These are phyloP conservation scores for Seriola rivoliana DNA, from an alignment of 2,113 vertebrate species.

Conservation along the genomic window DNA sequence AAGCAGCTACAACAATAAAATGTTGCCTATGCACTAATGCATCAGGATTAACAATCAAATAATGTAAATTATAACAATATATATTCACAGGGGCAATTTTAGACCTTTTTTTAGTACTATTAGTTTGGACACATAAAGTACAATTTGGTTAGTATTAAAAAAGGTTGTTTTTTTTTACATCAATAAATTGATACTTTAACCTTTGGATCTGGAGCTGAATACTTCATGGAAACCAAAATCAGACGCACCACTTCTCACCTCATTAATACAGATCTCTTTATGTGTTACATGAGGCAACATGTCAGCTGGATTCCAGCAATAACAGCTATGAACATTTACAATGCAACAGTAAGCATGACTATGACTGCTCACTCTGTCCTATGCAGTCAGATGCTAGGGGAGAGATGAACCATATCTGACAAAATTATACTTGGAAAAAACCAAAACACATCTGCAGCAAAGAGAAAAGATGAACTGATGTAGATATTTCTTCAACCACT, in stretches of 20 bases:
- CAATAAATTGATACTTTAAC: neutral
- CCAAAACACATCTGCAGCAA: neutral
- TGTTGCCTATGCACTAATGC: neutral
- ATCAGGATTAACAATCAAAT: neutral
- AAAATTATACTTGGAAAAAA: neutral
- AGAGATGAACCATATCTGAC: neutral
- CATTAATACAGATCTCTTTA: slow-evolving; percentile 12
- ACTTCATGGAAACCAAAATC: neutral
- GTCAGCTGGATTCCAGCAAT: slow-evolving; percentile 69
- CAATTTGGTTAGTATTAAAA: too few species aligned
- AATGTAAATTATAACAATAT: neutral
- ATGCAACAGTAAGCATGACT: neutral
- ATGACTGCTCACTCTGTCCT: neutral
- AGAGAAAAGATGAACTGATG: neutral
- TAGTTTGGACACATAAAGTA: neutral
- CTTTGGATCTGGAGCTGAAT: too few species aligned
- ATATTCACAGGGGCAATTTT: neutral
- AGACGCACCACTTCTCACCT: neutral
- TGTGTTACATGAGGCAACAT: slow-evolving; percentile 71
- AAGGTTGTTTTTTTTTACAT: neutral
- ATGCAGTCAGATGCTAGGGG: neutral
- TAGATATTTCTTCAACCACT: slow-evolving; percentile 1
- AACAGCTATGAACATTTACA: slow-evolving; percentile 53
- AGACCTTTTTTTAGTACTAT: too few species aligned
- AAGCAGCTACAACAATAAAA: neutral